A percentile compares a stretch with the other conserved stretches of the same genome.
These are phyloP conservation scores for Trichonephila inaurata DNA, from an alignment of 1,140 invertebrate genomes.

Conservation along the genomic window DNA sequence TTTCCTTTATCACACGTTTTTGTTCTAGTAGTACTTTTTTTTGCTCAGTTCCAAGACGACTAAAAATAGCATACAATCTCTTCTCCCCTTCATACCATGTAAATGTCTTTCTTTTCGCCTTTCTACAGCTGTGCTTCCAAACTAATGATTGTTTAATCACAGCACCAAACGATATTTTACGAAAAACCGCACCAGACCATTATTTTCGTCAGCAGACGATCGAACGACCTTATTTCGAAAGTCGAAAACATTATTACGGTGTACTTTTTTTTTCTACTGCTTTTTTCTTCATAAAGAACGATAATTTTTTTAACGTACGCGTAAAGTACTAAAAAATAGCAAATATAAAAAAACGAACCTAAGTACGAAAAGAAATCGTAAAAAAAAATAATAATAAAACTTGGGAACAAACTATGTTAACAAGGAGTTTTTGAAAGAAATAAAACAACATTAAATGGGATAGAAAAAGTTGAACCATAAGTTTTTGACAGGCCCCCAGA, in stretches of 20 bases:
- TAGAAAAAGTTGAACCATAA: constrained; percentile 23
- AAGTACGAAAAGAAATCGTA: neutral
- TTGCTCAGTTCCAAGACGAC: neutral
- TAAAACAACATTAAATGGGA: constrained; percentile 35
- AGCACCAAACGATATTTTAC: constrained; percentile 52
- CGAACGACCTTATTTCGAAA: constrained; percentile 23
- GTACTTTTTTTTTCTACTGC: neutral
- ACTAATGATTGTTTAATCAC: constrained; percentile 67
- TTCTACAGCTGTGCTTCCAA: constrained; percentile 24
- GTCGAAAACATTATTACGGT: constrained; percentile 31
- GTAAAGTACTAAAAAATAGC: neutral
- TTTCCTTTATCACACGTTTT: constrained; percentile 43
- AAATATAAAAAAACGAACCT: constrained; percentile 22
- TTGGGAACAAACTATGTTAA: constrained; percentile 21
- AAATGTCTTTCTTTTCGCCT: constrained; percentile 34
- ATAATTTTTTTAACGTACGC: constrained; percentile 6
- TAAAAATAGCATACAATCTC: constrained; percentile 20
- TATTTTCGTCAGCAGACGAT: constrained; percentile 5
- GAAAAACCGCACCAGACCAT: constrained; percentile 25
- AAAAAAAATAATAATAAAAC: constrained; percentile 17
- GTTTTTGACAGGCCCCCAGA: constrained; percentile 1
- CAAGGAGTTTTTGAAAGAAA: constrained; percentile 33
- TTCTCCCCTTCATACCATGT: neutral
- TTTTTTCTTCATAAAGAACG: neutral
- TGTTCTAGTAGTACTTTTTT: neutral